Percentiles rank a stretch among this genome's conserved stretches.
Evolutionary conservation across 2,113 vertebrate genomes (phyloP).

Genomic region (Corythornis madagascariensis): DNA sequence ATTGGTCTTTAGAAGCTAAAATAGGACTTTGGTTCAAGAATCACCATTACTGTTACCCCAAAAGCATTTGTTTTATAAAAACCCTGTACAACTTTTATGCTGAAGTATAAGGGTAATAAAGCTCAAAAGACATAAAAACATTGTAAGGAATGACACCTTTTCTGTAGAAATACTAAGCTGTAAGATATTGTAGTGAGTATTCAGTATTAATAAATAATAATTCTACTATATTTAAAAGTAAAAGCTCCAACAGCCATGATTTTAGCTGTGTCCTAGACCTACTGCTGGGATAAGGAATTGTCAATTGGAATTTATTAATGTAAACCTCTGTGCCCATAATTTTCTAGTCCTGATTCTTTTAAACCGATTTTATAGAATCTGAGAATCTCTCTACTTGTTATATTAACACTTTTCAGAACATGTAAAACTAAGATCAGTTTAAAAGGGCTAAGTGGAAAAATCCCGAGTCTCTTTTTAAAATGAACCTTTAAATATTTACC

Average conservation of each 20-base stretch:
- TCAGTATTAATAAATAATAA: background rate
- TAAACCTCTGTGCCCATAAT: background rate
- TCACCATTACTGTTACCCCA: rapidly evolving
- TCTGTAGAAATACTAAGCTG: background rate
- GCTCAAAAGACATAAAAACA: background rate
- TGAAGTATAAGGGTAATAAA: background rate
- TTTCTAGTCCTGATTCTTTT: background rate
- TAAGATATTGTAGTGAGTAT: background rate
- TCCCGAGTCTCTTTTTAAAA: background rate
- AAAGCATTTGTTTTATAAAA: background rate
- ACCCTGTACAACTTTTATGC: background rate
- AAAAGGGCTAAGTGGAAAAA: background rate
- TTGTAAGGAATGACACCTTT: background rate
- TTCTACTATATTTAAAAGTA: background rate
- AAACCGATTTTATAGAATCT: background rate
- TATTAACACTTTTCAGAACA: background rate
- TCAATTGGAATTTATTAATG: background rate
- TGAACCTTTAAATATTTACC: background rate
- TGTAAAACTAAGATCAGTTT: background rate
- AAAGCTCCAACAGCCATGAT: background rate
- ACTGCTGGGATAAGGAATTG: background rate
- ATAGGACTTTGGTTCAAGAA: background rate
- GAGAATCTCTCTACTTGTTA: background rate
- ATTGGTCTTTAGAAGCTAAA: background rate
- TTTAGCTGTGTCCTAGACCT: background rate